These are phyloP conservation scores for Parapristionchus giblindavisi DNA, from an alignment of 2,888 invertebrate species.

Conservation along the genomic window DNA sequence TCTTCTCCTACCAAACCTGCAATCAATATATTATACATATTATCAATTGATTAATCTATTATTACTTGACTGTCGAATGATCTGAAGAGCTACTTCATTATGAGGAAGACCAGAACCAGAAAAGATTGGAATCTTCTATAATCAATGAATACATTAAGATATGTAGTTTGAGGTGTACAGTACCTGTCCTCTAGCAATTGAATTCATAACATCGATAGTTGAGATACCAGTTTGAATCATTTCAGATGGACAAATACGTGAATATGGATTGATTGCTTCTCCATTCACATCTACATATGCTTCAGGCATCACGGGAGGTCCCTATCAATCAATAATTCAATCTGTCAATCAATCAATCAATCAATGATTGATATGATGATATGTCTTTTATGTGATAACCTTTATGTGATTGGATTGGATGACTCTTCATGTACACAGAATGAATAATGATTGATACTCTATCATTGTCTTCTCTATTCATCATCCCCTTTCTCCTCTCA, in stretches of 20 bases:
- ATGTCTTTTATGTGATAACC: background rate
- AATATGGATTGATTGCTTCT: conserved; percentile 98
- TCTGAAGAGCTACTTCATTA: conserved; percentile 79
- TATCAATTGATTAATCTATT: background rate
- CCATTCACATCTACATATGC: conserved; percentile 96
- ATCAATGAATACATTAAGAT: background rate
- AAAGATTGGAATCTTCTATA: conserved; percentile 98
- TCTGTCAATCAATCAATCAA: conserved; percentile 11
- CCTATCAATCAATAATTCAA: conserved; percentile 70
- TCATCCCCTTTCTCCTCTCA: background rate
- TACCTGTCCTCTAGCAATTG: conserved; percentile 87
- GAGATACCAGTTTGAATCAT: conserved; percentile 99
- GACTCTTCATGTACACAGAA: conserved; percentile 24
- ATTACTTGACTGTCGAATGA: conserved; percentile 33
- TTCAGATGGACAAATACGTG: conserved; percentile 99
- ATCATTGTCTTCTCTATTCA: conserved; percentile 25
- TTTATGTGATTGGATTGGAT: conserved; percentile 18
- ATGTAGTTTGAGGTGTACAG: background rate
- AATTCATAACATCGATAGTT: conserved; percentile 99
- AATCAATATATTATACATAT: background rate
- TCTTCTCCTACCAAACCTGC: conserved; percentile 71
- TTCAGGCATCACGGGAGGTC: conserved; percentile 95
- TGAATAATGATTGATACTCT: no score
- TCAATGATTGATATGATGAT: no score
- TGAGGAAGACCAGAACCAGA: conserved; percentile 98